Percentiles rank a stretch among this genome's conserved stretches.
phyloP scores from a whole-genome alignment of 2,888 invertebrate species.

The Lysandra bellargus region DNA sequence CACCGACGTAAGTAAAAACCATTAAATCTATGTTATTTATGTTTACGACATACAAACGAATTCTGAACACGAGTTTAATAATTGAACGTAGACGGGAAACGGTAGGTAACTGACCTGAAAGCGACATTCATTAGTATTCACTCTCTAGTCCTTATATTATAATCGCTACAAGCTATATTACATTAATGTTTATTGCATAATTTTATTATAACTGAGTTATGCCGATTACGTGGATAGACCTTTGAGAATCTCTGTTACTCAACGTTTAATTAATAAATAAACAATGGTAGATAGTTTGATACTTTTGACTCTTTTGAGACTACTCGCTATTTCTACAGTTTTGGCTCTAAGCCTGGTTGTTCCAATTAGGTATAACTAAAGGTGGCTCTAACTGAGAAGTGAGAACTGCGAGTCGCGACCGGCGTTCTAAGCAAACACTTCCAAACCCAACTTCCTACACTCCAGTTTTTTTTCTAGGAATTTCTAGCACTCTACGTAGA shows the following conservation, averaged over 20 bases:
- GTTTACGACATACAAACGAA: conserved; percentile 26
- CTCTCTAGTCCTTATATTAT: conserved; percentile 25
- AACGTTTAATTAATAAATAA: background rate
- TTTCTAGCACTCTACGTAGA: background rate
- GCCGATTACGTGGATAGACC: conserved; percentile 4
- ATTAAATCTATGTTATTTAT: conserved; percentile 19
- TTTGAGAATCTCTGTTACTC: background rate
- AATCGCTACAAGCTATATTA: conserved; percentile 12
- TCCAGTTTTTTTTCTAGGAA: no score
- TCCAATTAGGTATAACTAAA: no score
- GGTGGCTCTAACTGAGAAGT: no score
- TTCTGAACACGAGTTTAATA: conserved; percentile 1
- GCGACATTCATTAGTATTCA: conserved; percentile 27
- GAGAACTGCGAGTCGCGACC: background rate
- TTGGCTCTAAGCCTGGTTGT: background rate
- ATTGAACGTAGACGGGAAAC: conserved; percentile 18
- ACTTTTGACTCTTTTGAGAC: background rate
- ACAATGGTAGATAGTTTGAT: background rate
- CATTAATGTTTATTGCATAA: conserved; percentile 12
- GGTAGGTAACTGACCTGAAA: conserved; percentile 25
- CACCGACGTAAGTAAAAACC: background rate
- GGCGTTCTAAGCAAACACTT: background rate
- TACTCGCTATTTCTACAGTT: background rate
- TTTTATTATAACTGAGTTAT: conserved; percentile 14
- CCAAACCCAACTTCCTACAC: background rate